Conservation (phyloP, 35 echinoderm and acorn worm genomes). For the Apostichopus parvimensis region DNA sequence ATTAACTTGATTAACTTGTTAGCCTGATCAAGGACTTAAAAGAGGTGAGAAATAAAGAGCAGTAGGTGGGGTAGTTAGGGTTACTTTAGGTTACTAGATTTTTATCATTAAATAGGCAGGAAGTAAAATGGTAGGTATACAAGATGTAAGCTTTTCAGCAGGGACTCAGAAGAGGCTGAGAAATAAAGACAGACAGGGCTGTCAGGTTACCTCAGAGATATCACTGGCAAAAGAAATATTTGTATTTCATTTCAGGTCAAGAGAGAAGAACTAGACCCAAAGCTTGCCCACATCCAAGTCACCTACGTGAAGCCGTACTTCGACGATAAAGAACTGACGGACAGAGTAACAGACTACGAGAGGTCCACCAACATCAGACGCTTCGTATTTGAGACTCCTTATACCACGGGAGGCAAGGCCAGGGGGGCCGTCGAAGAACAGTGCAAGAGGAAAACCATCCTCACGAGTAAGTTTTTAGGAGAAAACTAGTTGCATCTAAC, state of each 20-base stretch:
- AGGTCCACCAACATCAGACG: conserved; percentile 88
- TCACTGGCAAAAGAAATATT: background rate
- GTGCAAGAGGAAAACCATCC: conserved; percentile 87
- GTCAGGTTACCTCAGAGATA: background rate
- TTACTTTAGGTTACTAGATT: too few species aligned
- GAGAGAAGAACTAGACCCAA: conserved; percentile 65
- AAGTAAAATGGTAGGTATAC: too few species aligned
- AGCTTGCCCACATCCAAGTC: conserved; percentile 89
- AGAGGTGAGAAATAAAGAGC: conserved; percentile 54
- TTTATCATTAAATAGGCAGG: too few species aligned
- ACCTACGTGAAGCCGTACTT: conserved; percentile 95
- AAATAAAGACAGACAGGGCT: too few species aligned
- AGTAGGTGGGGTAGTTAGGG: too few species aligned
- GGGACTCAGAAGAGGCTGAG: conserved; percentile 78
- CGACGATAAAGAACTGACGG: conserved; percentile 80
- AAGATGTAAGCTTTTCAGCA: conserved; percentile 76
- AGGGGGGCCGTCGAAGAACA: conserved; percentile 82
- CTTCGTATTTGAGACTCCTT: conserved; percentile 98
- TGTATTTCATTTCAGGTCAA: conserved; percentile 62
- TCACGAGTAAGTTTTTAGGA: conserved; percentile 76
- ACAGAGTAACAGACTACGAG: conserved; percentile 78
- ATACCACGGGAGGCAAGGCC: conserved; percentile 84
- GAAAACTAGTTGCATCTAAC: too few species aligned
- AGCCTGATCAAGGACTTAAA: conserved; percentile 78
- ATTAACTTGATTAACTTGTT: conserved; percentile 31